Base-by-base conservation (phyloP, 2,797 vertebrate genomes). In the Melanotaenia pygmaea region DNA sequence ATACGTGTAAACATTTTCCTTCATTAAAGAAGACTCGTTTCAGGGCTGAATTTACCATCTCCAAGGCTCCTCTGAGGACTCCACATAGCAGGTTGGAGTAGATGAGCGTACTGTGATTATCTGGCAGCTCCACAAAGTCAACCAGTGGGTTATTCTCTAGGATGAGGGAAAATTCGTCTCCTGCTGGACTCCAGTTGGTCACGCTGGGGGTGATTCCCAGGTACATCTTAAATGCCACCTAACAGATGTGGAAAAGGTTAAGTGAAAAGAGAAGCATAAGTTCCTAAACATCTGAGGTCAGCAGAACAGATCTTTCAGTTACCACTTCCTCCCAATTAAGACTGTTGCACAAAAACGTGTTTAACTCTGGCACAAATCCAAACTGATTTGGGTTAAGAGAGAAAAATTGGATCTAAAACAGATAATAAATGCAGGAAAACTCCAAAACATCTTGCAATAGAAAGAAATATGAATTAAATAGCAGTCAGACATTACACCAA, bases 191-290 rank as follows among this genome's bases (percentile, higher is more conserved):
- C 98, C 98, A 99, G 90, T 99, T 99, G 86, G 98, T 99, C 93
- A 99, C 96, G 67, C 96, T 98, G 0, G 98, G 98, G 61, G 97
- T 99, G 89, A 97, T 92, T 77, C 98, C 98, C 88, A 99, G 91
- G 86, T 99, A 99, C 97, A 97, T 98, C 92, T 99, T 99, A 88
- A 99, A 99, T 0, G 97, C 98, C 76, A 98, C 96, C 98, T 99
- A 90, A 62, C 13, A 63, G 30, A 64, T 5, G 54, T 5, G 5
- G 28, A 34, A 9, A 14, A 38, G 3, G 26, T 6, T 53, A 30
- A 50, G 18, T 10, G 26, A 54, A 38, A 43, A 18, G 18, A 37
- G 22, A 4, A 10, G 16, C 26, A 35, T 14, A 53, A 53, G 12
- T 53, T 12, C 3, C 22, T 26, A 53, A 50, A 50, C 8, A n/a